Percentiles rank a stretch among this genome's conserved stretches.
Conservation (phyloP, 2,888 invertebrate genomes). For the Phyllotreta cruciferae region DNA sequence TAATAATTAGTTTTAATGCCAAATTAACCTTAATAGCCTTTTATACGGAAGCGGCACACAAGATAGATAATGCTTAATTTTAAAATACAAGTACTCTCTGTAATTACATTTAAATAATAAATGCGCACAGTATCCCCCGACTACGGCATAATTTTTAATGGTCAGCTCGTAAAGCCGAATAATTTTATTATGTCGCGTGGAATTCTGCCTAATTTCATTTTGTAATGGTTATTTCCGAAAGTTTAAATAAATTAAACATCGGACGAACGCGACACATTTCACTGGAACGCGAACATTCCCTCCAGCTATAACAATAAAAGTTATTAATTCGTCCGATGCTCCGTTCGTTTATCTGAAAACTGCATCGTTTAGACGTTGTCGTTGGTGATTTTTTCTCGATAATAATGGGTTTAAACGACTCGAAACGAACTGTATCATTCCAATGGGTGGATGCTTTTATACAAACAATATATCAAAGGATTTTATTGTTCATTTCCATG, state of each 20-base stretch:
- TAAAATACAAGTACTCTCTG: not conserved
- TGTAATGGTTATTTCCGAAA: conserved; percentile 29
- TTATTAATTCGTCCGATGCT: conserved; percentile 29
- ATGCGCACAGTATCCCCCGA: not conserved
- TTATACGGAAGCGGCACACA: no score
- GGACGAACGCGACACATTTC: conserved; percentile 24
- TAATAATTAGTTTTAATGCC: no score
- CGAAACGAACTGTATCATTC: not conserved
- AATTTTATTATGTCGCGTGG: conserved; percentile 28
- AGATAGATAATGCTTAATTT: no score
- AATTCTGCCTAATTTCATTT: conserved; percentile 33
- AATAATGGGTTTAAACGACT: conserved; percentile 4
- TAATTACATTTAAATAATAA: conserved; percentile 1
- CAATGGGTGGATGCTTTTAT: not conserved
- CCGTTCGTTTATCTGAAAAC: conserved; percentile 4
- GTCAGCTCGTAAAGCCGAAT: conserved; percentile 29
- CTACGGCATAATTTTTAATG: conserved; percentile 31
- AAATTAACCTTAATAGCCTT: no score
- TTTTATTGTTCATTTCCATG: no score
- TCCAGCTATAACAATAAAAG: conserved; percentile 36
- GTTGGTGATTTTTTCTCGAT: conserved; percentile 8
- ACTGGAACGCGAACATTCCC: conserved; percentile 33
- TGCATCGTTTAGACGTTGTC: conserved; percentile 10
- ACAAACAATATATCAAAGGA: no score
- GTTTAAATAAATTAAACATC: conserved; percentile 28